phyloP scores from a whole-genome alignment of 2,113 vertebrate species.

The Uria lomvia region DNA sequence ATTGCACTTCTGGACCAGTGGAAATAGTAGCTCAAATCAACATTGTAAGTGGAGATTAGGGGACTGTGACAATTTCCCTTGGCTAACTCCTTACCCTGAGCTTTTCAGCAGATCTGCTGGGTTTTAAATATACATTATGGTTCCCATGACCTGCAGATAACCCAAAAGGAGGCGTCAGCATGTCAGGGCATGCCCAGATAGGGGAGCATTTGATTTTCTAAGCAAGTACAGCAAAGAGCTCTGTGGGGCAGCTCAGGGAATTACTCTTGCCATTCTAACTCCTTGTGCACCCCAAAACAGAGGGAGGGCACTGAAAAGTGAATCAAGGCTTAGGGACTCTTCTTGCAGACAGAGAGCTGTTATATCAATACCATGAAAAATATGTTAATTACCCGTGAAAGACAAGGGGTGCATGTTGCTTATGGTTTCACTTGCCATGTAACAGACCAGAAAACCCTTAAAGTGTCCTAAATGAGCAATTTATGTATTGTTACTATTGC shows the following conservation, averaged over 20 bases:
- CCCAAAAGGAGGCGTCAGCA: slow-evolving; percentile 11
- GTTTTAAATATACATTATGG: not conserved
- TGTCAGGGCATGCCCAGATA: not conserved
- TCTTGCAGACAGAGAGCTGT: not conserved
- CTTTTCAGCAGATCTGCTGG: not conserved
- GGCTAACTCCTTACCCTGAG: not conserved
- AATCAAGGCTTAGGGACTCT: not conserved
- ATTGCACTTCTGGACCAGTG: not conserved
- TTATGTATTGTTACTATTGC: not conserved
- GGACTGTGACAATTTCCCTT: not conserved
- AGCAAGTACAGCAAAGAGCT: not conserved
- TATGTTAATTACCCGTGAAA: accelerated
- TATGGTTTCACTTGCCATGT: accelerated
- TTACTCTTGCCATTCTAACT: accelerated
- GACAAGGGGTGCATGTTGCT: not conserved
- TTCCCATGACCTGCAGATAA: slow-evolving; percentile 64
- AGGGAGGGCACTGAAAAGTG: not conserved
- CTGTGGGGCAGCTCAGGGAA: not conserved
- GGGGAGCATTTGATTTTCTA: not conserved
- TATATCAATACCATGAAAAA: not conserved
- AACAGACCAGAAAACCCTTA: not conserved
- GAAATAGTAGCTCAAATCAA: slow-evolving; percentile 28
- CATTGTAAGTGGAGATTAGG: slow-evolving; percentile 42
- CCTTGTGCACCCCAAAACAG: not conserved
- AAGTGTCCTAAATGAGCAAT: not conserved